phyloP scores from a whole-genome alignment of 2,113 vertebrate genomes.

The Lasiurus borealis region DNA sequence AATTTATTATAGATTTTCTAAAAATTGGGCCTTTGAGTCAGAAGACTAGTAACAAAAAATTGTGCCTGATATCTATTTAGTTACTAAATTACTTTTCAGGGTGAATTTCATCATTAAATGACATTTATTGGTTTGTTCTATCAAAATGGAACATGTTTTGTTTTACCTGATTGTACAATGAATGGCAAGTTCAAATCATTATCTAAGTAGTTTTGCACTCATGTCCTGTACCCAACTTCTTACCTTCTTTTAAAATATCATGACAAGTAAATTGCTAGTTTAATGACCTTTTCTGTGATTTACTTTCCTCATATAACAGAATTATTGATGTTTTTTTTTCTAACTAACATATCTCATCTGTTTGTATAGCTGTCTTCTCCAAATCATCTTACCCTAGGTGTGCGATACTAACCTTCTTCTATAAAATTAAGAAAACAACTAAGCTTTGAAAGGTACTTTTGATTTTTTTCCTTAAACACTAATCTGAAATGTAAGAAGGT shows the following conservation, averaged over 20 bases:
- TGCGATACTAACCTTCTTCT: background rate
- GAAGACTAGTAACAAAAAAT: background rate
- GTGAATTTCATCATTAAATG: background rate
- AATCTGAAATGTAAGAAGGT: background rate
- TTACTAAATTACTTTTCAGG: background rate
- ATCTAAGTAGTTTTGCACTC: background rate
- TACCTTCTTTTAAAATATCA: slow-evolving; percentile 40
- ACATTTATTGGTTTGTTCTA: background rate
- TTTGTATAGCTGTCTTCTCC: background rate
- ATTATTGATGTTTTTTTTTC: background rate
- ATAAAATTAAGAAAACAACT: background rate
- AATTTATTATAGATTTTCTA: slow-evolving; percentile 26
- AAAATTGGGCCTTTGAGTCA: slow-evolving; percentile 8
- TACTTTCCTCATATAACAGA: background rate
- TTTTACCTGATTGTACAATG: background rate
- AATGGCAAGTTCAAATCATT: background rate
- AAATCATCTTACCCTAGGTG: background rate
- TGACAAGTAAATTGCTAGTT: slow-evolving; percentile 32
- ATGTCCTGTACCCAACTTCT: background rate
- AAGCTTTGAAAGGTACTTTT: background rate
- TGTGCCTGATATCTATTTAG: background rate
- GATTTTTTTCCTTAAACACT: slow-evolving; percentile 4
- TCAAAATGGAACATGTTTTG: background rate
- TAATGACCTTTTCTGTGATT: background rate
- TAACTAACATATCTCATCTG: background rate